Conservation (phyloP, 2,797 vertebrate genomes). For the Hydrolagus colliei region DNA sequence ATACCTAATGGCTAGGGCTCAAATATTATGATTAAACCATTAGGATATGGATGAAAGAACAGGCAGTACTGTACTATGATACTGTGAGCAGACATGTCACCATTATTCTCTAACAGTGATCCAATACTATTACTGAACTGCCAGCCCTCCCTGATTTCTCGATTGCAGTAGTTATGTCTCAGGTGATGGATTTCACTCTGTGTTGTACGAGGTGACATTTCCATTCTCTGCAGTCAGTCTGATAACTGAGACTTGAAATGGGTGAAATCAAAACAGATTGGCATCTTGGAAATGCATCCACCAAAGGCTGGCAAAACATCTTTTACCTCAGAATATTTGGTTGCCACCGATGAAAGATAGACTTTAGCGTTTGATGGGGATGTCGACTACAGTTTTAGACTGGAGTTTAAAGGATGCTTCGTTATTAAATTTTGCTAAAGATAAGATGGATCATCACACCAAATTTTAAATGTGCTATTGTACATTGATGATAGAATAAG, state of each 20-base stretch:
- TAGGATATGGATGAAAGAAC: conserved; percentile 31
- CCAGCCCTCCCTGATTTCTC: conserved; percentile 31
- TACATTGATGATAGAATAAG: no score
- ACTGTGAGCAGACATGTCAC: conserved; percentile 23
- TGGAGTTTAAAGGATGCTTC: background rate
- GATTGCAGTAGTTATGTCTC: conserved; percentile 30
- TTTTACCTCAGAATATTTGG: background rate
- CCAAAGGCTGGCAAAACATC: background rate
- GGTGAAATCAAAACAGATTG: conserved; percentile 4
- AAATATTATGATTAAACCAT: conserved; percentile 32
- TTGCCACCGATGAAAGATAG: background rate
- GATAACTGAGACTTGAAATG: conserved; percentile 13
- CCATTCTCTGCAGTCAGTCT: conserved; percentile 26
- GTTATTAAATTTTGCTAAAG: background rate
- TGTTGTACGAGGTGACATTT: conserved; percentile 25
- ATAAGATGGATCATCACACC: background rate
- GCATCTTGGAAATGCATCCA: background rate
- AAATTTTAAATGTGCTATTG: background rate
- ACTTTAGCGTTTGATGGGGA: background rate
- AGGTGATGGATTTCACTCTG: conserved; percentile 27
- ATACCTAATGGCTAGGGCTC: conserved; percentile 31
- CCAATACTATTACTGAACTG: conserved; percentile 30
- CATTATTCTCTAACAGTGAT: conserved; percentile 32
- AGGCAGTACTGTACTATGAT: conserved; percentile 22
- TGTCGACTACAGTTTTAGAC: background rate